Evolutionary conservation across 2,113 vertebrate species (phyloP), one percentile per base, ranked within the genome.

Genomic region (Salvelinus fontinalis): DNA sequence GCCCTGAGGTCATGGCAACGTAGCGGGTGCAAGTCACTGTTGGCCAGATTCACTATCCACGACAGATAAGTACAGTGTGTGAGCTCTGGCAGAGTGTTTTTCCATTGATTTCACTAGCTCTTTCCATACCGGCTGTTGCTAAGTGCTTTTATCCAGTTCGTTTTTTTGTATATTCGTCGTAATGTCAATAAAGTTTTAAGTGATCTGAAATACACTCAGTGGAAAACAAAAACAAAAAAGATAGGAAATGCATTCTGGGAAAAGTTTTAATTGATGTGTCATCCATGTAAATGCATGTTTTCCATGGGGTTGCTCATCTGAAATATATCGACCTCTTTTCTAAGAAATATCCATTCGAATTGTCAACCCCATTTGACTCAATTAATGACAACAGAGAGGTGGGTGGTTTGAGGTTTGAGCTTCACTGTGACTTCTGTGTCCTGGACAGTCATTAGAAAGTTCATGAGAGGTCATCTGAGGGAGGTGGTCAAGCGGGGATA

Each of bases 101-200:
- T 51, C 67, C 71, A 78, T 83, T 16, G 75, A 77, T 87, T 84
- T 72, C 26, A 20, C 71, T 70, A 39, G 60, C 76, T 76, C 27
- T 26, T 48, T 24, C 67, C 79, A 59, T 14, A 62, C 74, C 0
- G 71, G 76, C 71, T 22, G 5, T 31, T 44, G 65, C 75, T 39
- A 68, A 78, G 74, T 20, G 71, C 74, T 75, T 88, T 86, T 74
- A 72, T 82, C 73, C 54, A 27, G 83, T 13, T 29, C 3, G n/a
- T 7, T 26, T 24, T 65, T 75, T 13, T 74, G 49, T 67, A n/a
- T 67, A 67, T 79, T 69, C 1, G 59, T 31, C 65, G 67, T 73
- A 54, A 54, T 49, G 13, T 84, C 83, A 71, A 81, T 86, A 74
- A 62, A 20, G 71, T 77, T 88, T 84, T 34, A 81, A 77, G 67